These are phyloP conservation scores for Pseudochirops cupreus DNA, from an alignment of 2,797 vertebrate species.

Conservation along the genomic window DNA sequence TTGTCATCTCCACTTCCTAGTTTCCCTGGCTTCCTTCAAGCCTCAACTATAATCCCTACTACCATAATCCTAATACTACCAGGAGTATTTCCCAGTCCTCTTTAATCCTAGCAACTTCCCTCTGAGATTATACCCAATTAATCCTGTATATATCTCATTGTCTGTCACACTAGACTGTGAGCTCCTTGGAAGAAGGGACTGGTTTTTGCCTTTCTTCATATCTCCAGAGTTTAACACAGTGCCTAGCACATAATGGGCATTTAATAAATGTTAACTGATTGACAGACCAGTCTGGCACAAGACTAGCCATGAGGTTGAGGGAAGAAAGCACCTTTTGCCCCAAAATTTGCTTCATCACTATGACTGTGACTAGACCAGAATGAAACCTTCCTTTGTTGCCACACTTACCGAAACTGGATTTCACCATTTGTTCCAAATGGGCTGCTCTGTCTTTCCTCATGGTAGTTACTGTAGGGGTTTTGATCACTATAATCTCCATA, in stretches of 20 bases:
- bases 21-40: background rate
- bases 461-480: slow-evolving; percentile 75
- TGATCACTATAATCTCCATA: slow-evolving; percentile 67
- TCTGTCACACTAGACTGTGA: background rate
- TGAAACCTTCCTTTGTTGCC: background rate
- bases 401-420: slow-evolving; percentile 75
- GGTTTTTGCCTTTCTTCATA: background rate
- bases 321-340: background rate
- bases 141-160: background rate
- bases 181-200: background rate
- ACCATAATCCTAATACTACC: no score
- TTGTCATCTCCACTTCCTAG: background rate
- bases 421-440: background rate
- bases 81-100: background rate
- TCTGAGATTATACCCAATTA: background rate
- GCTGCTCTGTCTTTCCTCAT: slow-evolving; percentile 51
- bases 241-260: background rate
- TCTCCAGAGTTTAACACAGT: background rate
- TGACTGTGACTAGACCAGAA: background rate
- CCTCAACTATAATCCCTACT: background rate
- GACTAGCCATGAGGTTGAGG: background rate
- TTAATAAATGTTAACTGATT: background rate
- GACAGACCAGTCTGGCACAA: background rate
- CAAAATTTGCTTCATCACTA: background rate
- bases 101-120: background rate